phyloP scores from a whole-genome alignment of 1,140 invertebrate genomes.

The Solen grandis region DNA sequence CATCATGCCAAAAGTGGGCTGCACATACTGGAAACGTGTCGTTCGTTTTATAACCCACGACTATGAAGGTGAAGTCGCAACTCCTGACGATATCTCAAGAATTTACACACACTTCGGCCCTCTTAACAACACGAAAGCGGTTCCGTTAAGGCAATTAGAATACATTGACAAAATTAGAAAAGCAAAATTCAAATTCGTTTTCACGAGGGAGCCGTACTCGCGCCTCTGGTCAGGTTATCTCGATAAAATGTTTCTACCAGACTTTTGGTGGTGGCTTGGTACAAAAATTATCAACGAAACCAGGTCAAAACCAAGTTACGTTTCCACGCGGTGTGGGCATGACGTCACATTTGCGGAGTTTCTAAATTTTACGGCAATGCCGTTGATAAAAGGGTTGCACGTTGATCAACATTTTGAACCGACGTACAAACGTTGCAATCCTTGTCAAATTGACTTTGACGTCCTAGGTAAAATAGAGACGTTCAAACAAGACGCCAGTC shows the following conservation, averaged over 20 bases:
- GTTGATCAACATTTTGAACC: conserved; percentile 60
- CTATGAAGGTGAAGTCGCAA: conserved; percentile 6
- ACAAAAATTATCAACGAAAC: conserved; percentile 11
- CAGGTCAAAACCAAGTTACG: not conserved
- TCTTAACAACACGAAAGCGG: conserved; percentile 7
- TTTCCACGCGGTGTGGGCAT: conserved; percentile 54
- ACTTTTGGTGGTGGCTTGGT: conserved; percentile 47
- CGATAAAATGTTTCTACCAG: conserved; percentile 62
- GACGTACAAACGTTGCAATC: conserved; percentile 51
- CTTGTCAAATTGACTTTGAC: conserved; percentile 50
- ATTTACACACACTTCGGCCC: conserved; percentile 38
- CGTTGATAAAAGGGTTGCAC: not conserved
- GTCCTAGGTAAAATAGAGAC: conserved; percentile 43
- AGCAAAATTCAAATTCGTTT: conserved; percentile 50
- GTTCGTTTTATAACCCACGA: conserved; percentile 30
- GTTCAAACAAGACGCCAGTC: conserved; percentile 19
- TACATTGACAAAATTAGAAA: not conserved
- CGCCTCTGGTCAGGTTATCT: conserved; percentile 62
- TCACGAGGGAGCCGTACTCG: conserved; percentile 60
- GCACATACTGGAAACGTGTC: conserved; percentile 39
- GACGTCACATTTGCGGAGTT: conserved; percentile 65
- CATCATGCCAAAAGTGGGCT: conserved; percentile 35
- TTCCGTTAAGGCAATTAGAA: not conserved
- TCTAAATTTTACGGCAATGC: conserved; percentile 40
- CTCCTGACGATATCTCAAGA: conserved; percentile 27